These are phyloP conservation scores for Aselliscus stoliczkanus DNA, from an alignment of 2,797 vertebrate genomes.

Conservation along the genomic window DNA sequence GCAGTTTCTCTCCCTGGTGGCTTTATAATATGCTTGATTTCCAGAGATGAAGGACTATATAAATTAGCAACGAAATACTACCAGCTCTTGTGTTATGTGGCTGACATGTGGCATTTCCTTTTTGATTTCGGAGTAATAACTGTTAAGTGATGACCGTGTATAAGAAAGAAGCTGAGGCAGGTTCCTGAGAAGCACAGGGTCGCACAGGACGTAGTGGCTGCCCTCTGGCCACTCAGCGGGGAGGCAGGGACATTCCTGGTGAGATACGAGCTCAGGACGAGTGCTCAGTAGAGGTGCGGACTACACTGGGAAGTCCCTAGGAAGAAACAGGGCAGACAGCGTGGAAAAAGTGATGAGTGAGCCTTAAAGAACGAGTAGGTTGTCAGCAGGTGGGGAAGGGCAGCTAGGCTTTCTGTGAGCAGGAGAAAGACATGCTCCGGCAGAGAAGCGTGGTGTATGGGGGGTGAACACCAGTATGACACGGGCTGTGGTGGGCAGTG, in stretches of 20 bases:
- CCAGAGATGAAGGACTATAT: not conserved
- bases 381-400: too few relatives aligned
- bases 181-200: not conserved
- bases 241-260: not conserved
- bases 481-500: accelerated
- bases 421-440: not conserved
- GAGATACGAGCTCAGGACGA: not conserved
- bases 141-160: not conserved
- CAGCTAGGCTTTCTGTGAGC: not conserved
- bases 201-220: not conserved
- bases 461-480: not conserved
- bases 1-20: not conserved
- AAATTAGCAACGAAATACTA: not conserved
- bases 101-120: not conserved
- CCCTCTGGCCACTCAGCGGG: not conserved
- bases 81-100: not conserved
- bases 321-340: accelerated
- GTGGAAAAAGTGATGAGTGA: accelerated
- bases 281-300: accelerated
- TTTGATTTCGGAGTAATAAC: not conserved
- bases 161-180: not conserved
- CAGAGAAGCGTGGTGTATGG: not conserved
- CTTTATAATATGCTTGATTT: not conserved
- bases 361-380: not conserved
- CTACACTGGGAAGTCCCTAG: not conserved